Base-by-base conservation (phyloP, 2,797 vertebrate species). In the Paratrypauchen microcephalus region DNA sequence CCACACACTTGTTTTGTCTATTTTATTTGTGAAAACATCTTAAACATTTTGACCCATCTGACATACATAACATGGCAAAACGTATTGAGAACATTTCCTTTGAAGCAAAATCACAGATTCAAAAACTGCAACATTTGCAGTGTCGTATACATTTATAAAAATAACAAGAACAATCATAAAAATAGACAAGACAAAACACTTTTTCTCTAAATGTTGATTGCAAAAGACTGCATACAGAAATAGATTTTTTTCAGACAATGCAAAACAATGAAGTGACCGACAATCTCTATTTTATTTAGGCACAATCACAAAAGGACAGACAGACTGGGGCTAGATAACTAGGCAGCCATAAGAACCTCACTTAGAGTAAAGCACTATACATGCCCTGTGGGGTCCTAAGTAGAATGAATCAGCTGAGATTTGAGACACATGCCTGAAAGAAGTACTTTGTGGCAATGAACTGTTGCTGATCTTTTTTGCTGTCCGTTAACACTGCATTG, bases 11-110 rank as follows among this genome's bases (percentile, higher is more conserved):
- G 75, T 87, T 90, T 84, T 68, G 68, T 59, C 84, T 75, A 77
- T 90, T 94, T 94, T 94, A 92, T 92, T 93, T 88, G 89, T 82
- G 84, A 91, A 92, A 93, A 92, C 83, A 81, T 86, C 79, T 76
- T 88, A 86, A 79, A 83, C 82, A 86, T 86, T 83, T 91, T 87
- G 76, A 92, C 84, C 89, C 90, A 91, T 75, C 86, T 77, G 87
- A 91, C 89, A 92, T 80, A 87, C 75, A 83, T 76, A 83, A 86
- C 86, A 90, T 79, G 76, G 75, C 41, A 86, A 87, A 89, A 88
- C 83, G 88, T 87, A 87, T 83, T 68, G 80, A 92, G 82, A 91
- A 92, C 88, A 80, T 85, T 87, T 89, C 89, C 84, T 88, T 79
- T 87, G 84, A 92, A 92, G 89, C 90, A 90, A 74, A 28, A 92